Conservation (phyloP, 2,113 vertebrate genomes). For the Pygoscelis antarcticus region DNA sequence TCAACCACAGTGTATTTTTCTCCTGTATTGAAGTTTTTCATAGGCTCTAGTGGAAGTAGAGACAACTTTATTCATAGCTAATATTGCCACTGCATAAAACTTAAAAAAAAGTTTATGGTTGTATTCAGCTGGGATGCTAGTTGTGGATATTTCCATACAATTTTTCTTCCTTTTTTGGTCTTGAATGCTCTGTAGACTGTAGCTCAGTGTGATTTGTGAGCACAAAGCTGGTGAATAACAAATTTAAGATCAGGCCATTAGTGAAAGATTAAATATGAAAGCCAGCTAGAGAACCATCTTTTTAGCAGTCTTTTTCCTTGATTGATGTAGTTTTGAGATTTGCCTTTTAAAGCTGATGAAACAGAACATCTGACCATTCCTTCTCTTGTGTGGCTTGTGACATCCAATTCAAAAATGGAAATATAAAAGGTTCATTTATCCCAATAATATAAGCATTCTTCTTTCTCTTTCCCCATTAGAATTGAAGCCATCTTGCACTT, state of each 20-base stretch:
- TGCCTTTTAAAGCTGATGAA: not conserved
- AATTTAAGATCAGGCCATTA: not conserved
- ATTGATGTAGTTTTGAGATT: not conserved
- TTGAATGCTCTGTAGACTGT: not conserved
- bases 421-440: not conserved
- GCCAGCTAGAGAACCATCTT: not conserved
- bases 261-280: not conserved
- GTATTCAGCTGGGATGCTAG: not conserved
- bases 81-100: not conserved
- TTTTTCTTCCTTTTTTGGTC: conserved; percentile 26
- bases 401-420: not conserved
- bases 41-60: not conserved
- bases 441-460: not conserved
- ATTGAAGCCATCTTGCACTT: not conserved
- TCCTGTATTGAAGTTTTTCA: not conserved
- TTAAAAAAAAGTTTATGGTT: not conserved
- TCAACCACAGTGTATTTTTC: not conserved
- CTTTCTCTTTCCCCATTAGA: not conserved
- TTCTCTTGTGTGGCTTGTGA: not conserved
- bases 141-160: not conserved
- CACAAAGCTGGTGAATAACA: not conserved
- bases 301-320: not conserved
- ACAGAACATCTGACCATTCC: not conserved
- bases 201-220: not conserved
- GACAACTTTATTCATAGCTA: not conserved